A percentile compares a stretch with the other conserved stretches of the same genome.
phyloP scores from a whole-genome alignment of 2,113 vertebrate genomes.

The Phoxinus phoxinus region DNA sequence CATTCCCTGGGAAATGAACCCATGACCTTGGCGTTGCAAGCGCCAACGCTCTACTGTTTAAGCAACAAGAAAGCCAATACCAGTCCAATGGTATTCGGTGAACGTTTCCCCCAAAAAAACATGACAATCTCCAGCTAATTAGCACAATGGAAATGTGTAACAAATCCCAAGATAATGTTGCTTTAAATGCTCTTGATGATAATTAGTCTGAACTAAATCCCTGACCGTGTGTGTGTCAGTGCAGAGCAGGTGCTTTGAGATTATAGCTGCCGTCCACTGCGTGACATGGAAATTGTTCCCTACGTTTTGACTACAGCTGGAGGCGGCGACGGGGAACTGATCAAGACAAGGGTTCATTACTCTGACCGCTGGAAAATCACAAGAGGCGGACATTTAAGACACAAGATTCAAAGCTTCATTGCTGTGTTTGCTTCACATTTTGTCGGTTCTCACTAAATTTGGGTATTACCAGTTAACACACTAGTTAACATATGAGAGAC shows the following conservation, averaged over 20 bases:
- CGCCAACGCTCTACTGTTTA: too few species aligned
- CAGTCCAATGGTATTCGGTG: not conserved
- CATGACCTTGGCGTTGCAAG: too few species aligned
- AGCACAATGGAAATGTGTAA: not conserved
- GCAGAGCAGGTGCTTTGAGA: conserved; percentile 50
- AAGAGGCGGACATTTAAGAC: not conserved
- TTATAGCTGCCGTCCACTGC: conserved; percentile 36
- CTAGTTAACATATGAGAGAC: not conserved
- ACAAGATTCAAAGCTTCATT: not conserved
- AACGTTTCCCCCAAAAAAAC: not conserved
- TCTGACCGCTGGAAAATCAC: not conserved
- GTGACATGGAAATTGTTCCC: conserved; percentile 41
- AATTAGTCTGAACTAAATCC: conserved; percentile 39
- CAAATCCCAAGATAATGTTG: not conserved
- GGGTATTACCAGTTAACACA: not conserved
- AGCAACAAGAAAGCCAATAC: too few species aligned
- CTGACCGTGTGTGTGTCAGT: conserved; percentile 2
- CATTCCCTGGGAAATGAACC: too few species aligned
- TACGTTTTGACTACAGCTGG: conserved; percentile 23
- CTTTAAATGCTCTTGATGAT: conserved; percentile 3
- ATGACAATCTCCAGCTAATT: not conserved
- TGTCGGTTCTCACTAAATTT: not conserved
- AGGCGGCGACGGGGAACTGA: not conserved
- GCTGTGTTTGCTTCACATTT: not conserved
- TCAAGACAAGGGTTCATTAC: conserved; percentile 44